Base-by-base conservation (phyloP, 2,888 invertebrate species). In the Amphiduros pacificus region DNA sequence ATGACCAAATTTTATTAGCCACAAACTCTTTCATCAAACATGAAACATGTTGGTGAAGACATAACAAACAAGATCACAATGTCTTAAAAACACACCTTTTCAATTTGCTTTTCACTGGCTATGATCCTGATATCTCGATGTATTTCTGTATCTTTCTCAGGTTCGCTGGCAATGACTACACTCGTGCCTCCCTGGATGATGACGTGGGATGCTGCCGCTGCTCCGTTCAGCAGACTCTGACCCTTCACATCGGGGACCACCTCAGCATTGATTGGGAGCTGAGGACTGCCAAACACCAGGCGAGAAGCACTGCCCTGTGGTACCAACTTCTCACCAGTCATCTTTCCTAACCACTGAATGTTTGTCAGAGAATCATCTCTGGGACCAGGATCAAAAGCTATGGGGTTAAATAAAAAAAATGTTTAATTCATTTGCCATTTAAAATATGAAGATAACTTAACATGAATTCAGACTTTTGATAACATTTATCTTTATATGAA, bases 281-380 rank as follows among this genome's bases (percentile, higher is more conserved):
- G 44, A 4, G 44, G 44, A 11, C 31, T 57, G 48, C 17, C 51
- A 28, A n/a, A n/a, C n/a, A n/a, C n/a, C n/a, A n/a, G n/a, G n/a
- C n/a, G n/a, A n/a, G n/a, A n/a, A n/a, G n/a, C n/a, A n/a, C n/a
- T n/a, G n/a, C n/a, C n/a, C n/a, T 44, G n/a, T 11, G 44, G 44
- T 5, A 44, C 44, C 20, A 58, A 20, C 9, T 57, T 57, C 11
- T 40, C 57, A 1, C 62, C 57, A 36, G 27, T 62, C 57, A 62
- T 57, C 5, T 62, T 49, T 6, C 57, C 44, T 1, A 62, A 48
- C 62, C 62, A 62, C 26, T 62, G 62, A 24, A 62, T 62, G 36
- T 62, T 62, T 6, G 62, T 62, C 20, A 62, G 48, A 9, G 62
- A 57, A 24, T 57, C 58, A 58, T 62, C 55, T 27, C 29, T 27